Conservation (phyloP, 2,888 invertebrate genomes). For the Drosophila fungiperda region DNA sequence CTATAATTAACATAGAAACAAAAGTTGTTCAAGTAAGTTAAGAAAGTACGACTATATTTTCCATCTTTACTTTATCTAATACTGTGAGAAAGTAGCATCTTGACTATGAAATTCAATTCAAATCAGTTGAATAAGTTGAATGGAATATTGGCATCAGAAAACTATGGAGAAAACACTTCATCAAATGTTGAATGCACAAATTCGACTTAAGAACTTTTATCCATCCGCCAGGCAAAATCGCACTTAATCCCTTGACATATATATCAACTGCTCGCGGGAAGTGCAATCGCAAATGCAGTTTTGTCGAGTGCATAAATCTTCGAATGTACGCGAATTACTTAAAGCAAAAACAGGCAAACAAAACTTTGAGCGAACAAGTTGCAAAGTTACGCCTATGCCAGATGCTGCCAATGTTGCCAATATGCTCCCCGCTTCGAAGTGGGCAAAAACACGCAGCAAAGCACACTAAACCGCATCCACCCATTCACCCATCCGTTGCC, state of each 20-base stretch:
- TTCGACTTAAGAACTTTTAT: slow-evolving; percentile 25
- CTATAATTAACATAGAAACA: too few species aligned
- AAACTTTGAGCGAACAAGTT: slow-evolving; percentile 58
- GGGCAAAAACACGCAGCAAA: slow-evolving; percentile 24
- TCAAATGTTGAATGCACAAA: slow-evolving; percentile 24
- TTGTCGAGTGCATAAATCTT: slow-evolving; percentile 68
- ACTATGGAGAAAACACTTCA: slow-evolving; percentile 12
- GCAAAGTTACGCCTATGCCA: slow-evolving; percentile 69
- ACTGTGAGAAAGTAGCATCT: not conserved
- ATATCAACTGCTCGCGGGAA: slow-evolving; percentile 53
- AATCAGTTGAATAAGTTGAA: slow-evolving; percentile 4
- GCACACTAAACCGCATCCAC: slow-evolving; percentile 17
- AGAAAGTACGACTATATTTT: not conserved
- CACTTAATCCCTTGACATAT: slow-evolving; percentile 65
- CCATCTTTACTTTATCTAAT: not conserved
- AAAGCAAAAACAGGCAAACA: slow-evolving; percentile 50
- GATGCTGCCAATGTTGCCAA: slow-evolving; percentile 75
- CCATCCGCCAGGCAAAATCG: slow-evolving; percentile 19
- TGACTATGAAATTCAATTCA: not conserved
- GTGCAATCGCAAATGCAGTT: slow-evolving; percentile 46
- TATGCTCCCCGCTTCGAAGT: slow-evolving; percentile 39
- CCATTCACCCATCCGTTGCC: not conserved
- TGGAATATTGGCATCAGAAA: not conserved
- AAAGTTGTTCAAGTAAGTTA: not conserved
- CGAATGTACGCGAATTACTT: slow-evolving; percentile 72